phyloP scores from a whole-genome alignment of 2,113 vertebrate species.

The Hemibagrus wyckioides region DNA sequence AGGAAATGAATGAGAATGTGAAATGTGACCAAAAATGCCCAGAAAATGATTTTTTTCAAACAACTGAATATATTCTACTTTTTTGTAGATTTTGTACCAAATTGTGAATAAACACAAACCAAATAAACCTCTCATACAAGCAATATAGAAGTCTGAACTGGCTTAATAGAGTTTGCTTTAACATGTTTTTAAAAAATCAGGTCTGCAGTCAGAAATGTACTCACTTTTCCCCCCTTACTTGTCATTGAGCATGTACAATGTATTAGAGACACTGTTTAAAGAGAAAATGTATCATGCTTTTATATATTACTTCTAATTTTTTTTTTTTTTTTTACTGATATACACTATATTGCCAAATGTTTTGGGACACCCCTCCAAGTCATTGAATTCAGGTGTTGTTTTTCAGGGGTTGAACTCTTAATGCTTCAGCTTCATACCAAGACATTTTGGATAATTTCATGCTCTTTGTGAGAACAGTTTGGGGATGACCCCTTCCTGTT shows the following conservation, averaged over 20 bases:
- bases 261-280: background rate
- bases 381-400: no score
- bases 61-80: background rate
- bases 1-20: constrained; percentile 46
- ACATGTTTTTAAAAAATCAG: background rate
- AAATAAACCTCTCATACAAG: constrained; percentile 40
- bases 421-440: no score
- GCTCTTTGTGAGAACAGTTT: no score
- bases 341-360: no score
- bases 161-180: background rate
- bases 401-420: no score
- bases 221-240: background rate
- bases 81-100: constrained; percentile 28
- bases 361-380: no score
- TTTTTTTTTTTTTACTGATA: background rate
- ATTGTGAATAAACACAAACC: constrained; percentile 5
- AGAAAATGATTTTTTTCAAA: background rate
- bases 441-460: no score
- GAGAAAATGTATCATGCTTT: background rate
- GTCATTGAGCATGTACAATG: background rate
- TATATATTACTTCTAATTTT: background rate
- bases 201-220: background rate
- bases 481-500: no score
- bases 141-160: background rate
- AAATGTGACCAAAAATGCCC: constrained; percentile 22